A percentile compares a stretch with the other conserved stretches of the same genome.
Conservation (phyloP, 2,113 vertebrate genomes). For the Corythoichthys haematopterus region DNA sequence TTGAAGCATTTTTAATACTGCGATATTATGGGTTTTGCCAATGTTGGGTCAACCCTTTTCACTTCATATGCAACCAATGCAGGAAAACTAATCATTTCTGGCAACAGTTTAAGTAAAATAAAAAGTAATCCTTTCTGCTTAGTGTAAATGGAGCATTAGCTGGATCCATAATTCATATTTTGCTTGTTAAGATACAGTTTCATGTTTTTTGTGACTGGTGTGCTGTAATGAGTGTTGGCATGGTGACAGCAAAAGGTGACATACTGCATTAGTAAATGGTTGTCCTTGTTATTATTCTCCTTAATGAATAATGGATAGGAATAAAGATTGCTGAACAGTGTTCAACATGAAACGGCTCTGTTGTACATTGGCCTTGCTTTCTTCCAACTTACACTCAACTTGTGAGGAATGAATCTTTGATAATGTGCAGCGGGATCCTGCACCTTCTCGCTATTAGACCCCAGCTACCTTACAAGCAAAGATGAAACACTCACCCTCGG, state of each 20-base stretch:
- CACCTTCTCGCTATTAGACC: constrained; percentile 27
- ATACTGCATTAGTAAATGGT: constrained; percentile 49
- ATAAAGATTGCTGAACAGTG: constrained; percentile 33
- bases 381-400: constrained; percentile 12
- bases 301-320: constrained; percentile 46
- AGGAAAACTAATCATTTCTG: background rate
- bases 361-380: constrained; percentile 18
- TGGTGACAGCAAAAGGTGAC: constrained; percentile 38
- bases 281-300: constrained; percentile 49
- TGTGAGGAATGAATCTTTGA: constrained; percentile 41
- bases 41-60: no score
- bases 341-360: constrained; percentile 8
- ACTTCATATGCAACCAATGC: background rate
- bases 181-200: constrained; percentile 27
- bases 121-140: background rate
- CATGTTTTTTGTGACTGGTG: constrained; percentile 44
- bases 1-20: no score
- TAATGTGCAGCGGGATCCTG: constrained; percentile 29
- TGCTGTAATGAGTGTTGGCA: constrained; percentile 50
- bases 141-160: constrained; percentile 5
- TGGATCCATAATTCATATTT: constrained; percentile 46
- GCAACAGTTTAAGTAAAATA: background rate
- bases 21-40: no score
- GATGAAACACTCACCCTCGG: constrained; percentile 80
- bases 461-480: constrained; percentile 14